These are phyloP conservation scores for Apeira syringaria DNA, from an alignment of 2,888 invertebrate genomes.

Conservation along the genomic window DNA sequence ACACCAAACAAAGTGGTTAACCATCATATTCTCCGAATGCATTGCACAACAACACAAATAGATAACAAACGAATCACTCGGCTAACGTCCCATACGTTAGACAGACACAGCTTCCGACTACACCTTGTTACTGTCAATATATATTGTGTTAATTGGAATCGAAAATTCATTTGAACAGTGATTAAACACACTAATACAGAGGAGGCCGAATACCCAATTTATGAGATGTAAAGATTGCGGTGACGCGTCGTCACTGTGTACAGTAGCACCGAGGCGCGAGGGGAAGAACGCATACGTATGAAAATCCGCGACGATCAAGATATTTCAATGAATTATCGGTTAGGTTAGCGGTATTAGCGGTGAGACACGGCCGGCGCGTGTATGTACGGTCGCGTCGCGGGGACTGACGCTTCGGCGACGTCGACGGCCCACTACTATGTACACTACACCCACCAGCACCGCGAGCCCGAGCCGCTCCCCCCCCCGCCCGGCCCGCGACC, in stretches of 20 bases:
- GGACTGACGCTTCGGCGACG: slow-evolving; percentile 59
- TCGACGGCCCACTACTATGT: slow-evolving; percentile 33
- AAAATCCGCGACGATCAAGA: slow-evolving; percentile 50
- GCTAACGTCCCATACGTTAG: slow-evolving; percentile 12
- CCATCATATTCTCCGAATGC: slow-evolving; percentile 32
- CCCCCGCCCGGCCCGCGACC: slow-evolving; percentile 48
- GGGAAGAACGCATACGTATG: too few species aligned
- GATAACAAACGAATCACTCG: slow-evolving; percentile 26
- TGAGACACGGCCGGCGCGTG: slow-evolving; percentile 33
- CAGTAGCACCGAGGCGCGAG: too few species aligned
- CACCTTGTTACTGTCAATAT: slow-evolving; percentile 28
- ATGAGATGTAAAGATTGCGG: slow-evolving; percentile 3
- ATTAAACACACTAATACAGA: slow-evolving; percentile 8
- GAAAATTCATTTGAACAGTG: slow-evolving; percentile 6
- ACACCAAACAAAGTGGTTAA: slow-evolving; percentile 31
- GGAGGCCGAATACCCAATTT: slow-evolving; percentile 14
- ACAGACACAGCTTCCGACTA: slow-evolving; percentile 30
- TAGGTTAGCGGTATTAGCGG: slow-evolving; percentile 40
- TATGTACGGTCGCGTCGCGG: slow-evolving; percentile 53
- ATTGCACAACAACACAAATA: slow-evolving; percentile 50
- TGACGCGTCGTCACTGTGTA: slow-evolving; percentile 7
- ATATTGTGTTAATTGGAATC: slow-evolving; percentile 10
- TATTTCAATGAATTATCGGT: slow-evolving; percentile 34
- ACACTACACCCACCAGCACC: slow-evolving; percentile 37
- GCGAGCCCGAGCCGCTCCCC: slow-evolving; percentile 54